Percentiles rank a stretch among this genome's conserved stretches.
Evolutionary conservation across 2,797 vertebrate genomes (phyloP).

Genomic region (Megaceryle alcyon): DNA sequence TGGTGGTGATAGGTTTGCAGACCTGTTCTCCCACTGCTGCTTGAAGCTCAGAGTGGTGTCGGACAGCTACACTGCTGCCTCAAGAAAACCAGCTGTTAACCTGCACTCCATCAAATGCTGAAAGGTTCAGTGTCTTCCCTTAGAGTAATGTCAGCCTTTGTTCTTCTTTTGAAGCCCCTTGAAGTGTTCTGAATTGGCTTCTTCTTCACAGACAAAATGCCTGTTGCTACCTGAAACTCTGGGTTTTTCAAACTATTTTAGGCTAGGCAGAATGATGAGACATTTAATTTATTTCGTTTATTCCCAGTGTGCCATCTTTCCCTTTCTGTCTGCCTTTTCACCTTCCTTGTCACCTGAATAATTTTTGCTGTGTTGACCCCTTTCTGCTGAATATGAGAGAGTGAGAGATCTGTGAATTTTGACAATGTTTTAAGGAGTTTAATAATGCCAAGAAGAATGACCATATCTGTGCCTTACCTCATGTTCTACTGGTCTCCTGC

Average conservation of each 20-base stretch:
- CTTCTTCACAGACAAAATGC: conserved; percentile 19
- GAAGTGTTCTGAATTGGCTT: conserved; percentile 33
- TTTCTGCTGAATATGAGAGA: background rate
- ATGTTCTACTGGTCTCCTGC: background rate
- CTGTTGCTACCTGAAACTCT: conserved; percentile 23
- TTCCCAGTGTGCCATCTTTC: background rate
- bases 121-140: conserved; percentile 28
- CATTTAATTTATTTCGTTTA: background rate
- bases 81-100: conserved; percentile 47
- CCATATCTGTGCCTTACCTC: background rate
- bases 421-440: too few species aligned
- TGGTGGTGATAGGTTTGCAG: background rate
- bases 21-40: background rate
- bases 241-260: background rate
- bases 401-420: background rate
- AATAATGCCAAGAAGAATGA: background rate
- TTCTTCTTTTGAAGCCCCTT: conserved; percentile 53
- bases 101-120: conserved; percentile 8
- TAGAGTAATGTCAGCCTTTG: conserved; percentile 21
- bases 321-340: background rate
- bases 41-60: background rate
- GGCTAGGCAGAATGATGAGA: background rate
- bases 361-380: background rate
- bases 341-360: background rate
- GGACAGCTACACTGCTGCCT: background rate